Base-by-base conservation (phyloP, 2,797 vertebrate species). In the Enteromius argenteus region DNA sequence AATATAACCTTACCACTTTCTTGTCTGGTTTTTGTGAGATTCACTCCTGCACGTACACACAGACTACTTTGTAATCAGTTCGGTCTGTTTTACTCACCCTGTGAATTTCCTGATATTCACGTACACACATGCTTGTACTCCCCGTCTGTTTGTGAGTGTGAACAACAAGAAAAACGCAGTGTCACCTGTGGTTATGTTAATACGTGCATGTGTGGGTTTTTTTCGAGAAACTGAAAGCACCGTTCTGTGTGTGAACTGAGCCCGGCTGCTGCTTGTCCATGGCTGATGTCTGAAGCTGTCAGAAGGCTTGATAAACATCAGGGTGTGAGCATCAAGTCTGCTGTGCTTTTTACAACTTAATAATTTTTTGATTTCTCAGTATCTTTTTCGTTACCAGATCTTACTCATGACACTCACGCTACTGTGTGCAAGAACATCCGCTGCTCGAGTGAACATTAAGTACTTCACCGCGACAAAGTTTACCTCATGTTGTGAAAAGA, bases 151-250 rank as follows among this genome's bases (percentile, higher is more conserved):
- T 44, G 32, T 72, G 73, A 87, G 56, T 66, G 67, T 5, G 49
- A 79, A 84, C 53, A 83, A 76, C 49, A 49, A 81, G 69, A 84
- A 88, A 86, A 87, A 58, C 3, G 87, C 86, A 35, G 1, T 35
- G 83, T 87, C 86, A 88, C 79, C 51, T 89, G 85, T 49, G 86
- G 86, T 87, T 87, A 80, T 74, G 71, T 56, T 85, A 86, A 79
- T 85, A 80, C 37, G 2, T 83, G 27, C 4, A 19, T 87, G 81
- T 85, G 85, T 84, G 88, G 88, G 84, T 78, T 87, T 87, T 87
- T 89, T 79, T 87, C 86, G 86, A 87, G 88, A 89, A 89, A 87
- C 84, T 84, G 79, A 87, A 89, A 89, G 84, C 84, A 23, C 49
- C 27, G 56, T 83, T 87, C 67, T 79, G 49, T 84, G 32, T 66